Evolutionary conservation across 2,888 invertebrate genomes (phyloP).

Genomic region (Diploptera punctata): DNA sequence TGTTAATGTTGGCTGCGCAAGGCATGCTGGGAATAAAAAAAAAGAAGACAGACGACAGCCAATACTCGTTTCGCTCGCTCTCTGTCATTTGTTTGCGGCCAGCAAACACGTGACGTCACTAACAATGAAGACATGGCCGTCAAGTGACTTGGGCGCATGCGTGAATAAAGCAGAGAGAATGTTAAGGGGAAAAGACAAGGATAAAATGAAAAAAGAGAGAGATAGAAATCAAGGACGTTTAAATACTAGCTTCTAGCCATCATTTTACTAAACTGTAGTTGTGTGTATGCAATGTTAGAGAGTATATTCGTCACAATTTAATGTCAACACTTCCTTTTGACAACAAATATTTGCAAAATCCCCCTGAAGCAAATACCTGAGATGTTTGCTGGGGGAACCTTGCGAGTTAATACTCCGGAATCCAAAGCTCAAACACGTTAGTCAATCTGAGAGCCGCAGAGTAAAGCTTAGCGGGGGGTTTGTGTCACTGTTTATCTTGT

Average conservation of each 20-base stretch:
- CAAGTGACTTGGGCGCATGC: background rate
- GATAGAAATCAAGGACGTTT: background rate
- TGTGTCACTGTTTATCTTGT: conserved; percentile 30
- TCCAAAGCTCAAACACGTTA: conserved; percentile 42
- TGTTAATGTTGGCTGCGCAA: conserved; percentile 20
- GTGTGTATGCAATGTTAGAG: background rate
- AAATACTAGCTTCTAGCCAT: conserved; percentile 25
- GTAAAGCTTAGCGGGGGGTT: conserved; percentile 9
- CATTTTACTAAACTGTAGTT: conserved; percentile 16
- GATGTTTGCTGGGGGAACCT: conserved; percentile 38
- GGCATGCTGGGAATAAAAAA: background rate
- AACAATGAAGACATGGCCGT: conserved; percentile 17
- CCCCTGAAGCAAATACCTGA: conserved; percentile 43
- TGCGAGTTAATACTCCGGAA: conserved; percentile 41
- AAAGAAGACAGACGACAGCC: conserved; percentile 15
- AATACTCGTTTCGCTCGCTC: background rate
- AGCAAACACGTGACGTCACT: conserved; percentile 19
- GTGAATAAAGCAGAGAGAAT: too few species aligned
- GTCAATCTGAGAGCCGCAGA: conserved; percentile 35
- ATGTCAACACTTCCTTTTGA: conserved; percentile 44
- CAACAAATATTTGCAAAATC: conserved; percentile 45
- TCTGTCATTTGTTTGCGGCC: conserved; percentile 2
- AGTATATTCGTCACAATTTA: conserved; percentile 42
- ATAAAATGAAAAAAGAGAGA: conserved; percentile 8
- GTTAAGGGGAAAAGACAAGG: too few species aligned